Evolutionary conservation across 2,888 invertebrate genomes (phyloP), one percentile per base, ranked within the genome.

Genomic region (Tinea semifulvella): DNA sequence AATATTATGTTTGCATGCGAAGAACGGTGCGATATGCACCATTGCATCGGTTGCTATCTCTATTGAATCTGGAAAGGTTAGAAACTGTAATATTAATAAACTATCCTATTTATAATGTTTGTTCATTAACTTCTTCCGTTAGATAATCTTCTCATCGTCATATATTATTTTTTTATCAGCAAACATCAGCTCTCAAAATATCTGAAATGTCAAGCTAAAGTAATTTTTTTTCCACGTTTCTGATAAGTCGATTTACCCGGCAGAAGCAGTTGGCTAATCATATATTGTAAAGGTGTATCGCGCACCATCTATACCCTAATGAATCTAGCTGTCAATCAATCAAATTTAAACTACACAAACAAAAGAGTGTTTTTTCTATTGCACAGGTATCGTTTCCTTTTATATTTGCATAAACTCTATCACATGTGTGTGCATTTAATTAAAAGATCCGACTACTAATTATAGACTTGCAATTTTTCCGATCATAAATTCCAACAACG

Each of bases 21-120:
- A 31, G 18, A 63, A 62, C 68, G 68, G 65, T 64, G 58, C 60
- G 71, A 58, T 59, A 56, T 68, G 68, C 71, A 50, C 65, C 68
- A 72, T 68, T 68, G 73, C 68, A 48, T 60, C 51, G 51, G 49
- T 54, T 58, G 53, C 55, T 3, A 36, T 36, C 36, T 36, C 18
- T 2, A 14, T n/a, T 28, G 11, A 7, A 18, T 17, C 36, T 18
- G 18, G 18, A 36, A 35, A 35, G 11, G 7, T 8, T 35, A 35
- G 2, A 35, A 36, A 4, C 4, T 36, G 18, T 22, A 16, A 36
- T 2, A 18, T 6, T 18, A 36, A n/a, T 36, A 10, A 36, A 31
- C 2, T 11, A 27, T 31, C n/a, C 2, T 31, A 13, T 31, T 31
- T 31, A 31, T 31, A 31, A 31, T n/a, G n/a, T n/a, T n/a, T n/a